These are phyloP conservation scores for Arenaria interpres DNA, from an alignment of 2,113 vertebrate genomes.

Conservation along the genomic window DNA sequence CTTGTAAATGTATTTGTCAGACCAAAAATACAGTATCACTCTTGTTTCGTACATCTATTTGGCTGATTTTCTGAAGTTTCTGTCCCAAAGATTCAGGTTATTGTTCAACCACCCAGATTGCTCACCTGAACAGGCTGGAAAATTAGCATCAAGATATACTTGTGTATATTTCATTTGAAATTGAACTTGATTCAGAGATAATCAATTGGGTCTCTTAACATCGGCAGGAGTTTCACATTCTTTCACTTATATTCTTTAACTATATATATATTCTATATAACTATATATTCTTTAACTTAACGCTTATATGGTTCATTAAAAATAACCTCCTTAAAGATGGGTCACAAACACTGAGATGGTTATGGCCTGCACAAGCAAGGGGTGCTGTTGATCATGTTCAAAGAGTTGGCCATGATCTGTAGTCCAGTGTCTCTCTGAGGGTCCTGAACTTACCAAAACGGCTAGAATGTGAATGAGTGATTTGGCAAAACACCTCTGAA, in stretches of 20 bases:
- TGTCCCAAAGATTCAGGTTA: neutral
- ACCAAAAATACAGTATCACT: fast-evolving
- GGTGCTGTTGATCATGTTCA: neutral
- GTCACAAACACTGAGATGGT: neutral
- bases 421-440: neutral
- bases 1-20: neutral
- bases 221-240: neutral
- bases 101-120: neutral
- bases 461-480: neutral
- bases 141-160: neutral
- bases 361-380: neutral
- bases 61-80: neutral
- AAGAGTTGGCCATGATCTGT: neutral
- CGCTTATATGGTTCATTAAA: neutral
- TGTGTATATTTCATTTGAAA: neutral
- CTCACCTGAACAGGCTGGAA: neutral
- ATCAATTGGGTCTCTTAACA: neutral
- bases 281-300: too few relatives aligned
- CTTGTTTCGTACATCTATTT: neutral
- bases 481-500: neutral
- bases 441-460: neutral
- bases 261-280: too few relatives aligned
- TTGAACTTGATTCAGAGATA: neutral
- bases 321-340: neutral
- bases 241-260: neutral